Percentiles rank a stretch among this genome's conserved stretches.
These are phyloP conservation scores for Zaprionus tsacasi DNA, from an alignment of 1,140 invertebrate species.

Conservation along the genomic window DNA sequence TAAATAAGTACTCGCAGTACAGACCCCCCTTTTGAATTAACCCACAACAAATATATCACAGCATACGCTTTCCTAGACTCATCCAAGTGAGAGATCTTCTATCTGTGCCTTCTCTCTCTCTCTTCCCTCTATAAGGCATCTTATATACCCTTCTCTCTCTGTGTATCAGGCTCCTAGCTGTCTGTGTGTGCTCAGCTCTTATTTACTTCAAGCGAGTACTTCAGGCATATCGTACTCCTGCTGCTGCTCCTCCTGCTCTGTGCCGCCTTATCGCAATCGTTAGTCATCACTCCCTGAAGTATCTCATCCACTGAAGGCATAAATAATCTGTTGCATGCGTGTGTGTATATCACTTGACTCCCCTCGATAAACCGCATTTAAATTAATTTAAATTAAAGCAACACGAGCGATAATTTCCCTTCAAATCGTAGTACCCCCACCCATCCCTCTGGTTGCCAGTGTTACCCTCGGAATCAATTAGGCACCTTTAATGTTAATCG, in stretches of 20 bases:
- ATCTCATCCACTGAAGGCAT: slow-evolving; percentile 64
- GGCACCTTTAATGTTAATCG: slow-evolving; percentile 77
- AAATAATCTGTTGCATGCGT: slow-evolving; percentile 73
- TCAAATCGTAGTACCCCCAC: neutral
- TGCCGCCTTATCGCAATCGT: slow-evolving; percentile 12
- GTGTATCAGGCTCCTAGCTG: neutral
- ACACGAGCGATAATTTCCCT: slow-evolving; percentile 61
- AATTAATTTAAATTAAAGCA: slow-evolving; percentile 71
- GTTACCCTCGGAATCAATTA: slow-evolving; percentile 65
- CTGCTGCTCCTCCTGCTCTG: neutral
- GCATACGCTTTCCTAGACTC: too few relatives aligned
- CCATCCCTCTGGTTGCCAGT: slow-evolving; percentile 20
- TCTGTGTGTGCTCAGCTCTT: slow-evolving; percentile 38
- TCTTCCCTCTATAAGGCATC: too few relatives aligned
- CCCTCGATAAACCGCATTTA: slow-evolving; percentile 63
- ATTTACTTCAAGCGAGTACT: slow-evolving; percentile 61
- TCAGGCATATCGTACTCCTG: neutral
- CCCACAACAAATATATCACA: too few relatives aligned
- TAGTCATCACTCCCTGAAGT: slow-evolving; percentile 13
- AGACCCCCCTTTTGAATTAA: too few relatives aligned
- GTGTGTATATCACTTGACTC: slow-evolving; percentile 41
- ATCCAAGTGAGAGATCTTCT: neutral
- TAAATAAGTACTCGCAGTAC: too few relatives aligned
- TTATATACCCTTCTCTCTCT: too few relatives aligned
- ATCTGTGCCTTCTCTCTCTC: too few relatives aligned